Evolutionary conservation across 2,888 invertebrate species (phyloP), one percentile per base, ranked within the genome.

Genomic region (Latrodectus hesperus): DNA sequence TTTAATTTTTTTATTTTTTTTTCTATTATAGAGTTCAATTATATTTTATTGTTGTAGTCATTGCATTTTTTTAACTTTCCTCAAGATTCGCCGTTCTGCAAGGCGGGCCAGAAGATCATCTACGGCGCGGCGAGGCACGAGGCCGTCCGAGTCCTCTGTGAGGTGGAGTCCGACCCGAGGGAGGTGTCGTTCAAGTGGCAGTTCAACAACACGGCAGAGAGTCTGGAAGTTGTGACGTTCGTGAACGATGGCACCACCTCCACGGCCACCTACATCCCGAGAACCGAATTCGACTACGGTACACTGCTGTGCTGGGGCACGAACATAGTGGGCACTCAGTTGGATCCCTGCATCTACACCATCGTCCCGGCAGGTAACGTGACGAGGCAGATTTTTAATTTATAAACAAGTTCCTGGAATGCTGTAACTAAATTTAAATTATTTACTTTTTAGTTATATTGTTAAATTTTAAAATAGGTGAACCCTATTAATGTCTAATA

Each of bases 171-270:
- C 6, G 90, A 90, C 76, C 90, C 90, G 2, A 68, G 88, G n/a
- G 90, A 91, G 85, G 95, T 96, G 91, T 95, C 95, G 91, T 98
- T 97, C 93, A 95, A 96, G 91, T 97, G 97, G 97, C 97, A 97
- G 93, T 97, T 97, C 94, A 97, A 97, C 94, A 97, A 97, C 87
- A 88, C 90, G n/a, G 89, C 84, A 0, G 89, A 89, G 75, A 86
- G 87, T 17, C 65, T 88, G 22, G 88, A 88, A 64, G 88, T 85
- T 10, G 84, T 85, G 60, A 89, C 83, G 22, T 88, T 89, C 26
- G 85, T 84, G 14, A 88, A 86, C 74, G 88, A 89, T 11, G 87
- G 80, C 1, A 73, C 83, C 3, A 84, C 73, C 10, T 87, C 87
- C 38, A 90, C 89, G 1, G 90, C 90, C 22, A 89, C 89, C 1